phyloP scores from a whole-genome alignment of 2,888 invertebrate species.

The Orthonychiurus folsomi region DNA sequence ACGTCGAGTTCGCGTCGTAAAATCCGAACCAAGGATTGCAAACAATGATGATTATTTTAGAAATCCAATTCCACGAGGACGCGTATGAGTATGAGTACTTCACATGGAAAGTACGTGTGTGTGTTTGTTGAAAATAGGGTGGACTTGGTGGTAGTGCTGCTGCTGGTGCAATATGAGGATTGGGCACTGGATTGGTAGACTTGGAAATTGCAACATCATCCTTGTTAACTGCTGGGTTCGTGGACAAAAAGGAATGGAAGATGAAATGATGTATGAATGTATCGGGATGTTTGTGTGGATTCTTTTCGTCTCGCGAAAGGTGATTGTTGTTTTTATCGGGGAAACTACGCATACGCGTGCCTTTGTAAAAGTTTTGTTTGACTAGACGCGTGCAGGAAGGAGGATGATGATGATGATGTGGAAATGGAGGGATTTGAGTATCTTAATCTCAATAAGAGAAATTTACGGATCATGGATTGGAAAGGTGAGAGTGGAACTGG shows the following conservation, averaged over 20 bases:
- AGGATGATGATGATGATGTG: neutral
- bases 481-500: neutral
- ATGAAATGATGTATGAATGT: too few species aligned
- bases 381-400: neutral
- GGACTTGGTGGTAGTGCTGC: neutral
- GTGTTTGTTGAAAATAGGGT: neutral
- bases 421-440: too few species aligned
- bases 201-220: neutral
- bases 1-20: neutral
- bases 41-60: neutral
- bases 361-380: too few species aligned
- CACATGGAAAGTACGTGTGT: neutral
- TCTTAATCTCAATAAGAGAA: neutral
- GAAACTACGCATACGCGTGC: too few species aligned
- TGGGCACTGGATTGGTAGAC: neutral
- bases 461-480: neutral
- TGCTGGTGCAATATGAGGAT: neutral
- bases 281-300: too few species aligned
- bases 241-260: neutral
- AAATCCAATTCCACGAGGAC: neutral
- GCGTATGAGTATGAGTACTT: neutral
- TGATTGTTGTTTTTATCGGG: too few species aligned
- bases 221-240: neutral
- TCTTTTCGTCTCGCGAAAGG: too few species aligned
- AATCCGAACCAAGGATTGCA: neutral